phyloP scores from a whole-genome alignment of 2,797 vertebrate species.

The Chaetophractus vellerosus region DNA sequence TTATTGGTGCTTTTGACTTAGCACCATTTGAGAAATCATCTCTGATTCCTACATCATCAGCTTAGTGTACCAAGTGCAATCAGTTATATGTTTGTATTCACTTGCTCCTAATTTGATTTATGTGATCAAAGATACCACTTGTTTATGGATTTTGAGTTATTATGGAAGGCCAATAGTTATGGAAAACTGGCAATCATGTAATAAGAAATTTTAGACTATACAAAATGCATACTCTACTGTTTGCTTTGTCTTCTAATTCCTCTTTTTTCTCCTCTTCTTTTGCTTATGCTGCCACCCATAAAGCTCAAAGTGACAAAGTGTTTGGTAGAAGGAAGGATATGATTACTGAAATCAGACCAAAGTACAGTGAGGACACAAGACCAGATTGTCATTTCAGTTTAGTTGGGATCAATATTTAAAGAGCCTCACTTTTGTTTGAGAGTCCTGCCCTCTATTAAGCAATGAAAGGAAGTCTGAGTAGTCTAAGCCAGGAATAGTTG shows the following conservation, averaged over 20 bases:
- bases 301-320: background rate
- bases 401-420: background rate
- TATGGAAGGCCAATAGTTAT: background rate
- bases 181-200: background rate
- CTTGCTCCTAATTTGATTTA: background rate
- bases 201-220: background rate
- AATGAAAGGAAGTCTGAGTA: background rate
- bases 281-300: background rate
- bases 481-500: background rate
- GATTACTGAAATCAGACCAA: conserved; percentile 36
- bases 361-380: background rate
- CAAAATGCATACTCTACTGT: background rate
- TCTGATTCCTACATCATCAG: background rate
- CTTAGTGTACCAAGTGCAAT: background rate
- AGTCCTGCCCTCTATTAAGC: background rate
- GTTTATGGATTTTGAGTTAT: conserved; percentile 38
- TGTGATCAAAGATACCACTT: background rate
- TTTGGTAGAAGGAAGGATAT: conserved; percentile 2
- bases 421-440: background rate
- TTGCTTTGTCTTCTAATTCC: conserved; percentile 3
- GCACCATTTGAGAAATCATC: background rate
- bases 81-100: background rate
- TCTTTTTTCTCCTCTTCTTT: conserved; percentile 4
- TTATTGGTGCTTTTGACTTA: conserved; percentile 48
- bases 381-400: background rate